A percentile compares a stretch with the other conserved stretches of the same genome.
These are phyloP conservation scores for Taphrorychus bicolor DNA, from an alignment of 2,888 invertebrate genomes.

Conservation along the genomic window DNA sequence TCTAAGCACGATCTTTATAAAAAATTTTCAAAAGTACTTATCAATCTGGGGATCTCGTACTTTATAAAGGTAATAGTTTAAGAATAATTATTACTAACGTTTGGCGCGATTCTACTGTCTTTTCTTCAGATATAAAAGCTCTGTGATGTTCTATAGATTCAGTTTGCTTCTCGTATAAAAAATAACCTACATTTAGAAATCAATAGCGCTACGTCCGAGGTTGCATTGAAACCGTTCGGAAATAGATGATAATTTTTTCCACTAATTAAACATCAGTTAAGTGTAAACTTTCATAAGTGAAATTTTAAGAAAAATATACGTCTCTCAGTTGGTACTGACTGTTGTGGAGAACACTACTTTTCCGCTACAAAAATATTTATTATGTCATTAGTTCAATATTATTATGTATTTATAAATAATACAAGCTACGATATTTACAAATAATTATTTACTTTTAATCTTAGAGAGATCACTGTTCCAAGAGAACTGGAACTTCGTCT, in stretches of 20 bases:
- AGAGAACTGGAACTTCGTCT: slow-evolving; percentile 40
- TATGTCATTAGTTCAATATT: slow-evolving; percentile 23
- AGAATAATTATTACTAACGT: slow-evolving; percentile 33
- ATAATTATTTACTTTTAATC: slow-evolving; percentile 43
- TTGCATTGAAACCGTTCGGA: not conserved
- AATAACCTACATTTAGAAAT: slow-evolving; percentile 38
- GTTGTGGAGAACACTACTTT: slow-evolving; percentile 42
- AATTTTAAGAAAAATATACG: slow-evolving; percentile 44
- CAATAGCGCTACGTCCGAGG: slow-evolving; percentile 11
- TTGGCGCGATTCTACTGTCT: slow-evolving; percentile 42
- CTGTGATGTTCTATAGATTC: slow-evolving; percentile 36
- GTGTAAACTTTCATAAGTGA: slow-evolving; percentile 35
- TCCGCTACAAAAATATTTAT: slow-evolving; percentile 42
- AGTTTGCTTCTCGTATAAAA: slow-evolving; percentile 40
- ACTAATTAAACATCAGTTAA: slow-evolving; percentile 14
- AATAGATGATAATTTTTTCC: not conserved
- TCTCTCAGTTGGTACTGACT: slow-evolving; percentile 40
- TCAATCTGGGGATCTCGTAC: slow-evolving; percentile 55
- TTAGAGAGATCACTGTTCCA: slow-evolving; percentile 47
- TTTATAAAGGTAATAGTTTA: slow-evolving; percentile 44
- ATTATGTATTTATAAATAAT: slow-evolving; percentile 43
- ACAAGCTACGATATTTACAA: slow-evolving; percentile 47
- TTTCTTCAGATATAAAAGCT: slow-evolving; percentile 36
- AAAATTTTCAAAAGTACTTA: slow-evolving; percentile 57
- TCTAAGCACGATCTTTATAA: slow-evolving; percentile 54